A percentile compares a stretch with the other conserved stretches of the same genome.
Evolutionary conservation across 2,113 vertebrate species (phyloP).

Genomic region (Colius striatus): DNA sequence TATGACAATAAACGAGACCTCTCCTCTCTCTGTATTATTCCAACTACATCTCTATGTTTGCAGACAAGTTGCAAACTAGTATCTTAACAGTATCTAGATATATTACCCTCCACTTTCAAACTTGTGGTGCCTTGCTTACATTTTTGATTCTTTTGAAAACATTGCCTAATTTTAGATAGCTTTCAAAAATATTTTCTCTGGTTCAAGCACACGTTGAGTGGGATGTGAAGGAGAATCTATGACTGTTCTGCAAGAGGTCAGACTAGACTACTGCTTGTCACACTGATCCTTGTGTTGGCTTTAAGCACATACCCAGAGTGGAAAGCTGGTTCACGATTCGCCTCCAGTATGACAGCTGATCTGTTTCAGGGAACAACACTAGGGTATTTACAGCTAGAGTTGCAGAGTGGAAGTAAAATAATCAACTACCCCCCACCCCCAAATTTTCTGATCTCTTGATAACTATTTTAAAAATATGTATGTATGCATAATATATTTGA

Average conservation of each 20-base stretch:
- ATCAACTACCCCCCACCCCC: background rate
- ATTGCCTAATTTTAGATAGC: background rate
- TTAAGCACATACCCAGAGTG: background rate
- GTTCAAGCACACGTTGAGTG: background rate
- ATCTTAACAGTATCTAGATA: background rate
- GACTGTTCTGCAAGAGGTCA: background rate
- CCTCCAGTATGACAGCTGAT: background rate
- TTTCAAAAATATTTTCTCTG: background rate
- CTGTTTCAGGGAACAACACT: background rate
- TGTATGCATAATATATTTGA: background rate
- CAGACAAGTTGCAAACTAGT: background rate
- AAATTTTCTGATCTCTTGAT: background rate
- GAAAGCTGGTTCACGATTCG: background rate
- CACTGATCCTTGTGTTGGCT: background rate
- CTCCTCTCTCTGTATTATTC: background rate
- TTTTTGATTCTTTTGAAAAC: background rate
- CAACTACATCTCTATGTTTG: background rate
- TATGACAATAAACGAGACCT: background rate
- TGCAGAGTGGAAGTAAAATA: background rate
- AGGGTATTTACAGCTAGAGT: background rate
- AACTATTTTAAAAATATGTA: background rate
- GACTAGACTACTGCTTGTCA: background rate
- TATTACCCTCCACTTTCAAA: background rate
- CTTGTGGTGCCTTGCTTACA: background rate
- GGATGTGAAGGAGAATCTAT: slow-evolving; percentile 22